These are phyloP conservation scores for Popillia japonica DNA, from an alignment of 1,140 invertebrate species.

Conservation along the genomic window DNA sequence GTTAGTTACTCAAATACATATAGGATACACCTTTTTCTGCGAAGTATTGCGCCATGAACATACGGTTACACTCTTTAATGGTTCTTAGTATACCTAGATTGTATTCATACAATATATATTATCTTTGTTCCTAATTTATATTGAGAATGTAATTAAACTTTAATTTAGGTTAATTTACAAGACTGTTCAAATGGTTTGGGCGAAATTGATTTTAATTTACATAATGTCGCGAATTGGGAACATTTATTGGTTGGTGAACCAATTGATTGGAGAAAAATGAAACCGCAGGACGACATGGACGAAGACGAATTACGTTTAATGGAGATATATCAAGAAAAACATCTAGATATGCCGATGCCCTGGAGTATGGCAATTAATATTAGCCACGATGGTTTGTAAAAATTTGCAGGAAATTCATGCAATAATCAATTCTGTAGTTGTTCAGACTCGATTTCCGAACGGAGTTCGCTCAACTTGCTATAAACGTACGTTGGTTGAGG, in stretches of 20 bases:
- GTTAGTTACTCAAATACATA: no score
- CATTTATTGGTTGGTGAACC: slow-evolving; percentile 75
- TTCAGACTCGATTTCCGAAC: slow-evolving; percentile 76
- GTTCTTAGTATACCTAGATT: no score
- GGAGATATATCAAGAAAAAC: slow-evolving; percentile 70
- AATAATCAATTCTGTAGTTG: slow-evolving; percentile 66
- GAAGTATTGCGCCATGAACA: no score
- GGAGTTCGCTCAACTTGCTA: slow-evolving; percentile 76
- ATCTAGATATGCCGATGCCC: slow-evolving; percentile 80
- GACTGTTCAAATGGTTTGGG: slow-evolving; percentile 61
- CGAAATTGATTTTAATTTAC: slow-evolving; percentile 68
- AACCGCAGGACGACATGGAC: slow-evolving; percentile 59
- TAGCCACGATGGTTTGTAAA: slow-evolving; percentile 66
- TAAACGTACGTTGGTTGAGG: slow-evolving; percentile 78
- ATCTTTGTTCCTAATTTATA: no score
- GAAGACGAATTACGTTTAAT: slow-evolving; percentile 61
- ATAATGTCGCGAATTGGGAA: slow-evolving; percentile 71
- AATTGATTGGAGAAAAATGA: slow-evolving; percentile 58
- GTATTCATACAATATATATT: no score
- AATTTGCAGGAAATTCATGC: background rate
- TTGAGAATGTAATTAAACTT: background rate
- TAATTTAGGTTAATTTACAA: slow-evolving; percentile 71
- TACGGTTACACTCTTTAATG: no score
- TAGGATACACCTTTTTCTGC: no score
- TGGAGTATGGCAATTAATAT: slow-evolving; percentile 80